Evolutionary conservation across 2,113 vertebrate genomes (phyloP).

Genomic region (Tauraco erythrolophus): DNA sequence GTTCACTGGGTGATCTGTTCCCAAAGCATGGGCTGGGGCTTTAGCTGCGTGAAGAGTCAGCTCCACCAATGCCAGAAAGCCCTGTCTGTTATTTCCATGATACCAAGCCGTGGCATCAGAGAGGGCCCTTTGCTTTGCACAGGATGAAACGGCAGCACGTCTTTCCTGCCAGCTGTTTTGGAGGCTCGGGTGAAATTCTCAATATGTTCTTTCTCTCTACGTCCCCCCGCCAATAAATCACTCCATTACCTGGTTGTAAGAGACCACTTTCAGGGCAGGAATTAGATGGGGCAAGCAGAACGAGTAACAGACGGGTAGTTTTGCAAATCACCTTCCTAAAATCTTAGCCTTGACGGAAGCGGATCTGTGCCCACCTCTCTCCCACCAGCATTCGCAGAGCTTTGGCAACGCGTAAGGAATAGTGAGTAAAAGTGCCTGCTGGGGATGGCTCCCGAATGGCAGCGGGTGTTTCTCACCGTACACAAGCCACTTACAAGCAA

Average conservation of each 20-base stretch:
- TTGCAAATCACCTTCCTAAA: background rate
- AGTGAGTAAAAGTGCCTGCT: background rate
- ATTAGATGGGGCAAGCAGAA: background rate
- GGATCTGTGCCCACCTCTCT: accelerated
- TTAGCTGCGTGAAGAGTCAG: accelerated
- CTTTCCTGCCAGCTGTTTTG: background rate
- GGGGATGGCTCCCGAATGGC: background rate
- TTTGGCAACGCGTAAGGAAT: background rate
- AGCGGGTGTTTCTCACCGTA: background rate
- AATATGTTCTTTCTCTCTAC: background rate
- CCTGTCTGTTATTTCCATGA: background rate
- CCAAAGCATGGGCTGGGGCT: background rate
- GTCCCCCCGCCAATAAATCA: background rate
- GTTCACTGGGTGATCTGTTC: background rate
- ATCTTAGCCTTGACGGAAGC: accelerated
- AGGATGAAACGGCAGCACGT: background rate
- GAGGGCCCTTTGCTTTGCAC: background rate
- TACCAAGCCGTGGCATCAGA: background rate
- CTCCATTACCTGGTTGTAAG: background rate
- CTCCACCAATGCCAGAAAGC: background rate
- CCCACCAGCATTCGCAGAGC: background rate
- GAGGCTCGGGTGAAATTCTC: background rate
- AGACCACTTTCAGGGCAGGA: background rate
- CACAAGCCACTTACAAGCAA: background rate
- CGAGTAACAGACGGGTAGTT: background rate